Evolutionary conservation across 2,888 invertebrate species (phyloP).

Genomic region (Orchesella flavescens): DNA sequence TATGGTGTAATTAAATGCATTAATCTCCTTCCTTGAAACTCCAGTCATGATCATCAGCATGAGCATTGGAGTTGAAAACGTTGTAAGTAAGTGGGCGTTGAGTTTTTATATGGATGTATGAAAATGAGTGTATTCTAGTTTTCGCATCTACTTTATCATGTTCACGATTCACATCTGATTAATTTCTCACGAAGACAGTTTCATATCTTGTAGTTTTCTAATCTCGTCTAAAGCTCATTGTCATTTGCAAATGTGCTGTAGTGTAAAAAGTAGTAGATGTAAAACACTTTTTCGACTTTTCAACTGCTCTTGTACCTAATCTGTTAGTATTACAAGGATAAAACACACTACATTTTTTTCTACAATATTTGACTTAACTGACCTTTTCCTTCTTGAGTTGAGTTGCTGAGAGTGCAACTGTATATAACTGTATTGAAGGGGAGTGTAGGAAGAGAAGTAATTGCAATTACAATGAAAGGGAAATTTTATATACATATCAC

Average conservation of each 20-base stretch:
- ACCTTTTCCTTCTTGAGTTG: conserved; percentile 39
- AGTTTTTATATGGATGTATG: not conserved
- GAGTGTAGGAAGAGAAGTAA: too few relatives aligned
- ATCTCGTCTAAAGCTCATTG: too few relatives aligned
- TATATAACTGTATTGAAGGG: too few relatives aligned
- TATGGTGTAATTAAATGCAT: conserved; percentile 39
- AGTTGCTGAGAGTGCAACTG: not conserved
- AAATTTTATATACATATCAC: not conserved
- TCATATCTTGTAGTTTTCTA: not conserved
- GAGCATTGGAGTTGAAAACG: not conserved
- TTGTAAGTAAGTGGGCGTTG: conserved; percentile 3
- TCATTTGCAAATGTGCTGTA: too few relatives aligned
- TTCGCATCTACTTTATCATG: not conserved
- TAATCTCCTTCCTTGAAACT: conserved; percentile 8
- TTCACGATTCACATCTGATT: conserved; percentile 7
- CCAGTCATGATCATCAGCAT: conserved; percentile 5
- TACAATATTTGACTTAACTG: conserved; percentile 34
- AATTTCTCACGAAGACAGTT: conserved; percentile 5
- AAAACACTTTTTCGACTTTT: too few relatives aligned
- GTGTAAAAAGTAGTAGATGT: too few relatives aligned
- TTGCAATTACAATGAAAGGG: too few relatives aligned
- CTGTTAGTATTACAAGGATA: conserved; percentile 25
- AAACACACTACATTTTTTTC: not conserved
- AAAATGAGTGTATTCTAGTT: not conserved
- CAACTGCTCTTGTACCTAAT: not conserved